phyloP scores from a whole-genome alignment of 2,797 vertebrate genomes.

The Cyclopterus lumpus region DNA sequence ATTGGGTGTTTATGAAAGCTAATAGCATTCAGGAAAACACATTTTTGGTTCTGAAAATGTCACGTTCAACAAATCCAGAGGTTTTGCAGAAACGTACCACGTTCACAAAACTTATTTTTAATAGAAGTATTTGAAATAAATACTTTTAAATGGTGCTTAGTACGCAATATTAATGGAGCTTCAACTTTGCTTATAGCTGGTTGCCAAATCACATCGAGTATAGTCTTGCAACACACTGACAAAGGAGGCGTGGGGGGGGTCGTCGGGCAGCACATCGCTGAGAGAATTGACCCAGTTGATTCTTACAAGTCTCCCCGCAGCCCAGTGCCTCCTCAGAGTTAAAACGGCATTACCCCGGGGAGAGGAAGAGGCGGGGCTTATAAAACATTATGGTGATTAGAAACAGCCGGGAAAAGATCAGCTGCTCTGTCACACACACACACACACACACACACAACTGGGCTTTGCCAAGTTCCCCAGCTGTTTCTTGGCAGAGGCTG shows the following conservation, averaged over 20 bases:
- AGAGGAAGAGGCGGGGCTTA: conserved; percentile 37
- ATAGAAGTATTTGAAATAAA: too few species aligned
- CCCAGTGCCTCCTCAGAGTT: conserved; percentile 40
- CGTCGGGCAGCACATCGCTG: neutral
- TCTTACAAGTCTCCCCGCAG: conserved; percentile 13
- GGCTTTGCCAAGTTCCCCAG: conserved; percentile 43
- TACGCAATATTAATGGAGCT: neutral
- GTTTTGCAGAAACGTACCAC: neutral
- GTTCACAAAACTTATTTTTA: neutral
- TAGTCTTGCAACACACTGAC: conserved; percentile 10
- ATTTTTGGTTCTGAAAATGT: neutral
- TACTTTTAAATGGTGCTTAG: neutral
- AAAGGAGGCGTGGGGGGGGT: neutral
- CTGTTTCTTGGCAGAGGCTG: conserved; percentile 51
- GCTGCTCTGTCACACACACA: conserved; percentile 53
- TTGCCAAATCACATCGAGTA: neutral
- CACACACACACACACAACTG: conserved; percentile 6
- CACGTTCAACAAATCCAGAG: neutral
- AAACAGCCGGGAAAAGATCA: conserved; percentile 74
- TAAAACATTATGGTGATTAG: conserved; percentile 73
- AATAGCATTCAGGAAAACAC: neutral
- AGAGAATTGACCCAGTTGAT: conserved; percentile 21
- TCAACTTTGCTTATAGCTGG: neutral
- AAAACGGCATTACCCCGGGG: conserved; percentile 36
- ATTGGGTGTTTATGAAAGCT: neutral